Evolutionary conservation across 2,888 invertebrate genomes (phyloP), one percentile per base, ranked within the genome.

Genomic region (Aspidiotus rigidus): DNA sequence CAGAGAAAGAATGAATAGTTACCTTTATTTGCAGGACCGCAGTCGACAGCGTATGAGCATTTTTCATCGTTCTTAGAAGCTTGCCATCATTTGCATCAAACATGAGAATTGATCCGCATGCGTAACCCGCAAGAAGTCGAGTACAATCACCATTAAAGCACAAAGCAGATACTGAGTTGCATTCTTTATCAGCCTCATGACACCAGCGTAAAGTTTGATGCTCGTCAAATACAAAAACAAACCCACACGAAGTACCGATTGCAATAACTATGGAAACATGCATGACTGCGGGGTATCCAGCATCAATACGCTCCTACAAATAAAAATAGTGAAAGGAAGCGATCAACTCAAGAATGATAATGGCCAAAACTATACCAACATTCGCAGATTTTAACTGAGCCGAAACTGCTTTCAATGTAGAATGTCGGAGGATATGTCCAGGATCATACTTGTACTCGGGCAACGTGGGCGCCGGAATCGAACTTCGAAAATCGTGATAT

Each of bases 161-260:
- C 11, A 72, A 42, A 73, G 90, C 87, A 7, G 90, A 87, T 11
- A 92, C 87, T 0, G 90, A 89, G 28, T 89, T 89, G 76, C 88
- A 86, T 74, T 87, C 85, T 62, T 81, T 80, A 57, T 86, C 84
- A 74, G 84, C 81, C 72, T 87, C 87, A 73, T 87, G 81, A 73
- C 92, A 94, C 93, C 93, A 96, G 76, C 91, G 86, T 73, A 96
- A 79, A 10, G 89, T 89, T 79, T 96, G 95, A 56, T 90, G 86
- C 63, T 84, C 81, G 81, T 91, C 90, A 79, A 93, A 93, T 69
- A 92, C 86, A 41, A 97, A 81, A 67, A 94, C 84, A 74, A 93
- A 86, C 0, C 97, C 96, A 79, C 95, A 93, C 40, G 94, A 93
- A 42, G 95, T 97, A 53, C 97, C 97, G 42, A 96, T 85, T n/a